These are phyloP conservation scores for Steinernema feltiae DNA, from an alignment of 1,140 invertebrate genomes.

Conservation along the genomic window DNA sequence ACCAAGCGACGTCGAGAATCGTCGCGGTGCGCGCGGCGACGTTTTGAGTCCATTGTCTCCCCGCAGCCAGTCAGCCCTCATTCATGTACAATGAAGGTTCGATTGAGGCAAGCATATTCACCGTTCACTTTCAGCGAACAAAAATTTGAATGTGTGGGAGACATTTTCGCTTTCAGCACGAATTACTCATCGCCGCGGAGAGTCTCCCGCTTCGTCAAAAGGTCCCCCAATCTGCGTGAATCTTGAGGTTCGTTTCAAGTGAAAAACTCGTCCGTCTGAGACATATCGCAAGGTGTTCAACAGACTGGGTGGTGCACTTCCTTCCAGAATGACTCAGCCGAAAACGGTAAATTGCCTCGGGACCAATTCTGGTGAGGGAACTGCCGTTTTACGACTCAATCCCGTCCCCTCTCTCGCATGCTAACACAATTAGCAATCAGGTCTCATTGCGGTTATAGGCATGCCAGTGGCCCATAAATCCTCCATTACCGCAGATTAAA, in stretches of 20 bases:
- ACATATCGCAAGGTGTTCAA: no score
- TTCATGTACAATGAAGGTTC: slow-evolving; percentile 4
- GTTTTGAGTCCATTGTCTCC: slow-evolving; percentile 15
- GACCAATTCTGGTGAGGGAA: neutral
- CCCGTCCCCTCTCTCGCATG: slow-evolving; percentile 10
- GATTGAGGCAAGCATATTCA: neutral
- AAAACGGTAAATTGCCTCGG: slow-evolving; percentile 11
- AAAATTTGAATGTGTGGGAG: neutral
- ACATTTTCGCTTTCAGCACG: neutral
- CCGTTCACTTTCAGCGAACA: neutral
- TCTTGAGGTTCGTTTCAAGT: neutral
- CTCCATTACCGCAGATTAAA: slow-evolving; percentile 11
- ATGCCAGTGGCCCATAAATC: slow-evolving; percentile 13
- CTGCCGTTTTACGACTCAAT: slow-evolving; percentile 8
- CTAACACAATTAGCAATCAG: slow-evolving; percentile 15
- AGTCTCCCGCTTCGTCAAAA: neutral
- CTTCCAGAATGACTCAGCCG: neutral
- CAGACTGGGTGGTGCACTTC: no score
- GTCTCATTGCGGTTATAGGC: slow-evolving; percentile 11
- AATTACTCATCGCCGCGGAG: neutral
- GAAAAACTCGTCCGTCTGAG: no score
- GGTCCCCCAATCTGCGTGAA: neutral
- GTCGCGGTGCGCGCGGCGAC: neutral
- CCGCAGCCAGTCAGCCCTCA: neutral
- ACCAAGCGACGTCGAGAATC: neutral